Evolutionary conservation across 2,113 vertebrate genomes (phyloP).

Genomic region (Xenopus borealis): DNA sequence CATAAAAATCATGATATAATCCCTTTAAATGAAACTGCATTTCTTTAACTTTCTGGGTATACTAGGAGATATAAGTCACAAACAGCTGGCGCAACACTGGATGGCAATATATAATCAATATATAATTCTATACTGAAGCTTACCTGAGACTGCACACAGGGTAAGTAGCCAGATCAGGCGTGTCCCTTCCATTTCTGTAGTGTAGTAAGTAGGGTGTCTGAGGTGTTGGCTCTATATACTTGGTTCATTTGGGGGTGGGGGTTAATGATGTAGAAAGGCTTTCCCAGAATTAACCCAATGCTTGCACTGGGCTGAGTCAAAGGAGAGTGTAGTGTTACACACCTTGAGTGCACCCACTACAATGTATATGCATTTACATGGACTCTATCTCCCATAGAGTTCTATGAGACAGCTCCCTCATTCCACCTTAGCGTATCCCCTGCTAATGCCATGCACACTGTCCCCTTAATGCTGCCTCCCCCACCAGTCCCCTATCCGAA

Average conservation of each 20-base stretch:
- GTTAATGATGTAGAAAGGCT: not conserved
- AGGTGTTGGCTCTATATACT: constrained; percentile 12
- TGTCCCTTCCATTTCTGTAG: constrained; percentile 22
- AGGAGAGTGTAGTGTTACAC: no score
- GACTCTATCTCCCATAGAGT: no score
- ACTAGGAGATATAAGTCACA: no score
- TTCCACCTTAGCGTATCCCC: no score
- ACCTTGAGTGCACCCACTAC: not conserved
- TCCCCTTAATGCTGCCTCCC: not conserved
- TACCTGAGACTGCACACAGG: constrained; percentile 23
- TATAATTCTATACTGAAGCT: not conserved
- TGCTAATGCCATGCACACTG: no score
- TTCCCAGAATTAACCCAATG: not conserved
- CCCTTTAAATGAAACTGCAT: no score
- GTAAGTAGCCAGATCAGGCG: constrained; percentile 15
- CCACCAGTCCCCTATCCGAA: not conserved
- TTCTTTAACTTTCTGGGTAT: no score
- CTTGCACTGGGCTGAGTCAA: not conserved
- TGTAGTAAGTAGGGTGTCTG: not conserved
- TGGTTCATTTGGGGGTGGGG: not conserved
- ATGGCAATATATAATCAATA: no score
- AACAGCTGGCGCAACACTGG: no score
- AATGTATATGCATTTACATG: not conserved
- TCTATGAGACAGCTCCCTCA: no score
- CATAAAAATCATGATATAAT: no score